These are phyloP conservation scores for Drosophila robusta DNA, from an alignment of 2,888 invertebrate species.

Conservation along the genomic window DNA sequence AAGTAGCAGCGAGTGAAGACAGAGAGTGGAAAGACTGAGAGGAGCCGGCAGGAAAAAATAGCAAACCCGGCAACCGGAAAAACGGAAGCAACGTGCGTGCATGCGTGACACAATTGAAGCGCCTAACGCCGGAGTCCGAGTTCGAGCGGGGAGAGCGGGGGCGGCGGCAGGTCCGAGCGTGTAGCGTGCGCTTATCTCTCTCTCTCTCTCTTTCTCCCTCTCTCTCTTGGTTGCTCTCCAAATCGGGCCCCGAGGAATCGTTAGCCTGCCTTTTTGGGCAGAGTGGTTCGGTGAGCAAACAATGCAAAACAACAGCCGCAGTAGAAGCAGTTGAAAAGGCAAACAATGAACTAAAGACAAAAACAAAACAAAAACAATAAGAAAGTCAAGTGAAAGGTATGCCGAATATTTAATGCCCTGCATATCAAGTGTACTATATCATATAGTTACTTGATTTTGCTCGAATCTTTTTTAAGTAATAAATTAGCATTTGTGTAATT, in stretches of 20 bases:
- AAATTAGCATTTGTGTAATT: too few species aligned
- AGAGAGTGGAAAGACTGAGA: not conserved
- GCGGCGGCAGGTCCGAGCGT: constrained; percentile 8
- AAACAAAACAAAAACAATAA: constrained; percentile 17
- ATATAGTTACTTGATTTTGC: not conserved
- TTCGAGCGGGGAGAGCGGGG: constrained; percentile 8
- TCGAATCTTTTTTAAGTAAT: too few species aligned
- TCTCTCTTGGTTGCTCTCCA: constrained; percentile 10
- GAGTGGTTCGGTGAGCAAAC: constrained; percentile 64
- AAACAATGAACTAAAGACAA: constrained; percentile 66
- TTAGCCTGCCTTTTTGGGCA: constrained; percentile 72
- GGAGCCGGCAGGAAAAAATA: constrained; percentile 62
- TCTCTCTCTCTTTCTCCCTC: constrained; percentile 9
- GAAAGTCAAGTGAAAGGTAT: not conserved
- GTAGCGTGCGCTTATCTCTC: constrained; percentile 59
- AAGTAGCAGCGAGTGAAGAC: constrained; percentile 37
- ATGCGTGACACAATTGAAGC: constrained; percentile 83
- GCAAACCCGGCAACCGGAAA: constrained; percentile 81
- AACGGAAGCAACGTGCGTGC: constrained; percentile 83
- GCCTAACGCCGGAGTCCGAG: constrained; percentile 55
- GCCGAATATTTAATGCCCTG: constrained; percentile 15
- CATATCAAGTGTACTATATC: not conserved
- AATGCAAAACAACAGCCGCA: constrained; percentile 61
- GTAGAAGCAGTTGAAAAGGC: constrained; percentile 51
- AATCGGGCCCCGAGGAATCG: constrained; percentile 77